Evolutionary conservation across 1,140 invertebrate genomes (phyloP).

Genomic region (Drosophila burlai): DNA sequence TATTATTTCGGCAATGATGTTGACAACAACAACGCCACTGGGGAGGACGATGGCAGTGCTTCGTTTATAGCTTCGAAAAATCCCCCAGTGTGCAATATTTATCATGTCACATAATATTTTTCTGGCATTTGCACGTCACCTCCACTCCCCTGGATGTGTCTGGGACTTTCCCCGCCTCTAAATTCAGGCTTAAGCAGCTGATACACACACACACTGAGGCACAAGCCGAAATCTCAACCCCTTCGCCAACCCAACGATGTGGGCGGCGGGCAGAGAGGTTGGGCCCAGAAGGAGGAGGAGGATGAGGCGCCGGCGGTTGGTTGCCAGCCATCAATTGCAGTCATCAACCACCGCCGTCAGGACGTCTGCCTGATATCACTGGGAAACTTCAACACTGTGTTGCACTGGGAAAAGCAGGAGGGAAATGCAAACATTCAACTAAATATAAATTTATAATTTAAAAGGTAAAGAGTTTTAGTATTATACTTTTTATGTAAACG

Average conservation of each 20-base stretch:
- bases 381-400: constrained; percentile 16
- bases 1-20: constrained; percentile 82
- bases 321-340: constrained; percentile 78
- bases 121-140: constrained; percentile 83
- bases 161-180: constrained; percentile 1
- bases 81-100: constrained; percentile 77
- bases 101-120: constrained; percentile 84
- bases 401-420: not conserved
- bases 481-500: too few species aligned
- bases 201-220: constrained; percentile 41
- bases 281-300: not conserved
- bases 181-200: constrained; percentile 64
- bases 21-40: constrained; percentile 52
- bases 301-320: constrained; percentile 25
- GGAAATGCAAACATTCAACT: not conserved
- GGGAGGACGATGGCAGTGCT: constrained; percentile 12
- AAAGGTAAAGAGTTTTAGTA: too few species aligned
- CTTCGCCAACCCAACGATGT: constrained; percentile 65
- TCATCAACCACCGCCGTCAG: constrained; percentile 79
- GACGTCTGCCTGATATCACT: constrained; percentile 55
- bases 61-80: constrained; percentile 47
- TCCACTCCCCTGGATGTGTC: not conserved
- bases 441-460: not conserved
- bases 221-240: constrained; percentile 66
- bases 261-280: constrained; percentile 34